Evolutionary conservation across 2,888 invertebrate genomes (phyloP).

Genomic region (Aphidoletes aphidimyza): DNA sequence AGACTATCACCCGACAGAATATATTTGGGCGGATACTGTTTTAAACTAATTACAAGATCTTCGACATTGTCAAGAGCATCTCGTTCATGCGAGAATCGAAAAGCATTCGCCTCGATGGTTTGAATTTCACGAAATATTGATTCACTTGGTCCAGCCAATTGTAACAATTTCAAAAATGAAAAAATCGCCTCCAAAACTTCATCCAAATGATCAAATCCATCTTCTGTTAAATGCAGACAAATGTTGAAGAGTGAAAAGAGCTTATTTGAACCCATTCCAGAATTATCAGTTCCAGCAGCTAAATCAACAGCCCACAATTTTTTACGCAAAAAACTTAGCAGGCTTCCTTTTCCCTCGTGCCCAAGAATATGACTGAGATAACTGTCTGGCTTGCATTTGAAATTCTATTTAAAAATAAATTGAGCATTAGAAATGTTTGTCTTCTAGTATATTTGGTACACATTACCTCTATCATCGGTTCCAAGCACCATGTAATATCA

Average conservation of each 20-base stretch:
- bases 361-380: slow-evolving; percentile 84
- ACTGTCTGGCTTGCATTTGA: slow-evolving; percentile 68
- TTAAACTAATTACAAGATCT: slow-evolving; percentile 80
- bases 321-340: slow-evolving; percentile 80
- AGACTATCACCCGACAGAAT: slow-evolving; percentile 81
- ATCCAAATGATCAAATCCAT: slow-evolving; percentile 77
- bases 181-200: slow-evolving; percentile 80
- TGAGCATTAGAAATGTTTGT: not conserved
- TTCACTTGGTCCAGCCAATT: slow-evolving; percentile 74
- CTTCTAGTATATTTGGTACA: too few species aligned
- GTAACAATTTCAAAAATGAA: slow-evolving; percentile 81
- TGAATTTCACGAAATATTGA: slow-evolving; percentile 77
- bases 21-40: slow-evolving; percentile 80
- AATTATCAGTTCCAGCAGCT: slow-evolving; percentile 76
- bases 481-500: slow-evolving; percentile 65
- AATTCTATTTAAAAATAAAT: slow-evolving; percentile 59
- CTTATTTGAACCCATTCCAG: slow-evolving; percentile 73
- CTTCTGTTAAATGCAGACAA: slow-evolving; percentile 79
- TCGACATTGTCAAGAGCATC: slow-evolving; percentile 83
- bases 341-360: slow-evolving; percentile 86
- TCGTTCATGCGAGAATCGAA: slow-evolving; percentile 77
- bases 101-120: slow-evolving; percentile 78
- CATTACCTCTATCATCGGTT: slow-evolving; percentile 8
- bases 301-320: slow-evolving; percentile 77
- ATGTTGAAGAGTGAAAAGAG: slow-evolving; percentile 81